These are phyloP conservation scores for Acanthosoma haemorrhoidale DNA, from an alignment of 2,888 invertebrate species.

Conservation along the genomic window DNA sequence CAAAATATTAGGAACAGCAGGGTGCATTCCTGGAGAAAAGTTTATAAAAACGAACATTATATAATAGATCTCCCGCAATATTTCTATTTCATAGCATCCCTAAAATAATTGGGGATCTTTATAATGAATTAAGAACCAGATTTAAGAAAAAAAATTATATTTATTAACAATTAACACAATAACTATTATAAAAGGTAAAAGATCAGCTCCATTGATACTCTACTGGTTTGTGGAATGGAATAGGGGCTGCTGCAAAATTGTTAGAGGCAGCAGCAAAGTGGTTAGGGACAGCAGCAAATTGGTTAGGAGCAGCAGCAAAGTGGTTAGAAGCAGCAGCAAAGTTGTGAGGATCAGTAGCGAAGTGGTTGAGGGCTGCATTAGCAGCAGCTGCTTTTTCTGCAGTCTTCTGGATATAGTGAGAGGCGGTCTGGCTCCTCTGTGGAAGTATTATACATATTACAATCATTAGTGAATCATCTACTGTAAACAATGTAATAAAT, in stretches of 20 bases:
- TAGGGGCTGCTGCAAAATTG: slow-evolving; percentile 26
- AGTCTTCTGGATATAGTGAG: slow-evolving; percentile 44
- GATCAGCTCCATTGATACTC: background rate
- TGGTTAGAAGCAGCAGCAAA: slow-evolving; percentile 45
- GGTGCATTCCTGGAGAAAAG: too few species aligned
- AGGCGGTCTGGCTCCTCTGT: slow-evolving; percentile 39
- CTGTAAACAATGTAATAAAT: background rate
- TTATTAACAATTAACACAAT: too few species aligned
- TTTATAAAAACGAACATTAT: too few species aligned
- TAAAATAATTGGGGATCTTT: too few species aligned
- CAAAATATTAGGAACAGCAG: too few species aligned
- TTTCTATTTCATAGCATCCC: too few species aligned
- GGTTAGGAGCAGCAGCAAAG: slow-evolving; percentile 45
- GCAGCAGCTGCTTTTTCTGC: slow-evolving; percentile 44
- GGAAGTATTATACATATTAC: background rate
- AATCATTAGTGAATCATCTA: background rate
- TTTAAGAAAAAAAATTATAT: too few species aligned
- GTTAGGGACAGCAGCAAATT: slow-evolving; percentile 24
- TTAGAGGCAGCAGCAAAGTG: slow-evolving; percentile 45
- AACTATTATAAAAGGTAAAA: too few species aligned
- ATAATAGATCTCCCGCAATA: too few species aligned
- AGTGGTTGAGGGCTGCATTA: slow-evolving; percentile 44
- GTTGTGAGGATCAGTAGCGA: slow-evolving; percentile 14
- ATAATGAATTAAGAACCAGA: too few species aligned
- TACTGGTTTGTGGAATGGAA: background rate